phyloP scores from a whole-genome alignment of 2,888 invertebrate genomes.

The Atherix ibis region DNA sequence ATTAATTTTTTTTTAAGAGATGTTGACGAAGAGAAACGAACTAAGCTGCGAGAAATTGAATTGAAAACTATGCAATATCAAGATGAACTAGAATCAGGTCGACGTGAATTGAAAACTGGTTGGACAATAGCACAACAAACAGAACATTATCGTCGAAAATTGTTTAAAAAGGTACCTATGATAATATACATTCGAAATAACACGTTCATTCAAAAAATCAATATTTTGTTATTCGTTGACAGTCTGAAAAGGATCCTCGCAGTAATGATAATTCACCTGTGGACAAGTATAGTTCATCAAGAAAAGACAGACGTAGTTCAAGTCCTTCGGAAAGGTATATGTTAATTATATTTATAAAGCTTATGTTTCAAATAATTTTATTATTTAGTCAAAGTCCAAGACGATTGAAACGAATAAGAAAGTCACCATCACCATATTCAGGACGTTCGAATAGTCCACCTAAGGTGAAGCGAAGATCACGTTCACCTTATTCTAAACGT shows the following conservation, averaged over 20 bases:
- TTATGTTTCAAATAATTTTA: not conserved
- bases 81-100: slow-evolving; percentile 85
- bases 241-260: not conserved
- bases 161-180: slow-evolving; percentile 58
- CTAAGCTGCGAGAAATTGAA: slow-evolving; percentile 78
- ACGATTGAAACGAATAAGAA: slow-evolving; percentile 17
- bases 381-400: slow-evolving; percentile 12
- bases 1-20: slow-evolving; percentile 29
- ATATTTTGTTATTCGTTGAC: not conserved
- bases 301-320: slow-evolving; percentile 17
- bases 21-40: slow-evolving; percentile 52
- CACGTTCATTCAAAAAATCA: not conserved
- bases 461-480: slow-evolving; percentile 29
- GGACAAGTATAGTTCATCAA: slow-evolving; percentile 12
- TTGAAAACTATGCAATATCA: slow-evolving; percentile 89
- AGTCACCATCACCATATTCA: slow-evolving; percentile 21
- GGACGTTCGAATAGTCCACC: slow-evolving; percentile 22
- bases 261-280: slow-evolving; percentile 10
- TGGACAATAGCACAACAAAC: slow-evolving; percentile 71
- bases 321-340: slow-evolving; percentile 16
- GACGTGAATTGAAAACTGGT: slow-evolving; percentile 51
- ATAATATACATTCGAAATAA: not conserved
- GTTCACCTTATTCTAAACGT: slow-evolving; percentile 32
- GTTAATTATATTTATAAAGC: not conserved
- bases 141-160: slow-evolving; percentile 76